Evolutionary conservation across 2,888 invertebrate species (phyloP), one percentile per base, ranked within the genome.

Genomic region (Blomia tropicalis): DNA sequence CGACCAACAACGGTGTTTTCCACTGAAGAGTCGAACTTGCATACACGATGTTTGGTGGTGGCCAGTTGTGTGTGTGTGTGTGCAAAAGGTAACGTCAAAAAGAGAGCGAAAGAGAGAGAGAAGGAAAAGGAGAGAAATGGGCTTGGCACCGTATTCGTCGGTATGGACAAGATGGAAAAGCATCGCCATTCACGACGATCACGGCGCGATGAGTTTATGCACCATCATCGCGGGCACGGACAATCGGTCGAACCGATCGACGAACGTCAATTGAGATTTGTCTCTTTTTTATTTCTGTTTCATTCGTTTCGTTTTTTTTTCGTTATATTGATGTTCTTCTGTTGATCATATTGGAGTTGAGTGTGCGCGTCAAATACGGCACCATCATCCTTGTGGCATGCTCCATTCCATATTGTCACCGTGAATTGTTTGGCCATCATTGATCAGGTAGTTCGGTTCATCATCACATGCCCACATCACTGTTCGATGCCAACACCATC

Each of bases 171-270:
- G 36, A 7, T 7, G 7, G 7, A 11, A 17, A 36, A 36, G 36
- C 36, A 36, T 36, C 41, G 41, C 51, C 51, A 47, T 22, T 27
- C 22, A 22, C 51, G 11, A 47, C 23, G 23, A 47, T 27, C 36
- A 36, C 36, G 36, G 17, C 36, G 36, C 7, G 36, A 36, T 11
- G 36, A 36, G 36, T 47, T 47, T 47, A 22, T 47, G 51, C 51
- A 47, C 7, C 51, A 47, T 47, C 51, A 47, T 27, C 51, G 51
- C 51, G 51, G 27, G 51, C 51, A 47, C 27, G 51, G 51, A 47
- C 51, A 47, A 27, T 47, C 7, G 5, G 41, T 41, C 41, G 41
- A 41, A 41, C 41, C n/a, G n/a, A n/a, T n/a, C n/a, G n/a, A n/a
- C n/a, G n/a, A n/a, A n/a, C n/a, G n/a, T n/a, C n/a, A n/a, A n/a